These are phyloP conservation scores for Ooceraea biroi DNA, from an alignment of 1,140 invertebrate genomes.

Conservation along the genomic window DNA sequence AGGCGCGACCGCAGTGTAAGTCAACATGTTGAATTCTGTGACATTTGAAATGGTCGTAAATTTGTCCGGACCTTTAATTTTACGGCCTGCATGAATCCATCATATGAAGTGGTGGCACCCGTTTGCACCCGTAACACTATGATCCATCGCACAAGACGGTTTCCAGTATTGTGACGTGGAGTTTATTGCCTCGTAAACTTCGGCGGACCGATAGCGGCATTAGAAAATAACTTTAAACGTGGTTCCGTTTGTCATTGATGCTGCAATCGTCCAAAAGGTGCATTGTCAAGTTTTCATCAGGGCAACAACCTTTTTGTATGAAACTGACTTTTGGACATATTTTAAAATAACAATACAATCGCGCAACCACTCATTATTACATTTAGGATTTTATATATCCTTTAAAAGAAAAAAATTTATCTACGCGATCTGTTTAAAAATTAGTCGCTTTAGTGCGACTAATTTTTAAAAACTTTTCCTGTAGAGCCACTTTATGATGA, in stretches of 20 bases:
- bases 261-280: constrained; percentile 64
- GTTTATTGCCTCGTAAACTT: constrained; percentile 85
- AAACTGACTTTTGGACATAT: neutral
- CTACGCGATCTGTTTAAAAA: too few species aligned
- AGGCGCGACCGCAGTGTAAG: constrained; percentile 5
- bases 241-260: constrained; percentile 49
- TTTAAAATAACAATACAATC: constrained; percentile 1
- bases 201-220: constrained; percentile 78
- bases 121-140: constrained; percentile 75
- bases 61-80: constrained; percentile 86
- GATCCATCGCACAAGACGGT: constrained; percentile 57
- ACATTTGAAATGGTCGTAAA: constrained; percentile 80
- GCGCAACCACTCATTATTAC: neutral
- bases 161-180: constrained; percentile 81
- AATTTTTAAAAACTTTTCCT: too few species aligned
- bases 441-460: too few species aligned
- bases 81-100: constrained; percentile 83
- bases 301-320: constrained; percentile 14
- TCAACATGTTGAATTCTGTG: constrained; percentile 46
- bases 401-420: neutral
- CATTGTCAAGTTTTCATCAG: constrained; percentile 6
- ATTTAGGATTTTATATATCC: constrained; percentile 5
- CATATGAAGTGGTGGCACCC: constrained; percentile 84
- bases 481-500: too few species aligned
- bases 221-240: constrained; percentile 81